Conservation (phyloP, 2,113 vertebrate genomes). For the Mormyrus iriodes region DNA sequence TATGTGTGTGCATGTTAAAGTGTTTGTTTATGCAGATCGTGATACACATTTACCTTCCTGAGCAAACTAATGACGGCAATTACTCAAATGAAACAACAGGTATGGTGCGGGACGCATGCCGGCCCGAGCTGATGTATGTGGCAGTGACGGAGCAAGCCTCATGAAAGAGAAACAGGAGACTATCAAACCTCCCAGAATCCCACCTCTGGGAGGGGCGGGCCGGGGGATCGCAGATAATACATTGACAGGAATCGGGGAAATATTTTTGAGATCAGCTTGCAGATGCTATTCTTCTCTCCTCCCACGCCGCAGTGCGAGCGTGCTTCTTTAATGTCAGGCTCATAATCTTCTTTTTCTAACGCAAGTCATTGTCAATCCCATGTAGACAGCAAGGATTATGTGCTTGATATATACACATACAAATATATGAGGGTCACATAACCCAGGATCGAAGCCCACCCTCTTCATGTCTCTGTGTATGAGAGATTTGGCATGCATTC, state of each 20-base stretch:
- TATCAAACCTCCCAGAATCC: slow-evolving; percentile 6
- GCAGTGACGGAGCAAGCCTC: neutral
- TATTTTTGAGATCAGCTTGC: neutral
- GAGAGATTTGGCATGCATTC: neutral
- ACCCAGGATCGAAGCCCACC: neutral
- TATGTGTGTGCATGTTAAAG: slow-evolving; percentile 10
- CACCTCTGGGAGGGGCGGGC: neutral
- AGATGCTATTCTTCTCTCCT: neutral
- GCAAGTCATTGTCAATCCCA: neutral
- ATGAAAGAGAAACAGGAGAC: neutral
- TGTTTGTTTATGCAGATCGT: slow-evolving; percentile 19
- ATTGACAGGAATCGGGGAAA: neutral
- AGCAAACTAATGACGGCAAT: slow-evolving; percentile 20
- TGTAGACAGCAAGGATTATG: neutral
- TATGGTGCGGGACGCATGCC: neutral
- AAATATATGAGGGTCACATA: neutral
- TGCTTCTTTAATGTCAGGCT: neutral
- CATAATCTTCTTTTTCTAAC: neutral
- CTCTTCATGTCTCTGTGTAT: neutral
- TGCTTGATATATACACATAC: neutral
- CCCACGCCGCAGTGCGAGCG: neutral
- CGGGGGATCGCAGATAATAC: neutral
- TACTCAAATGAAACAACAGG: slow-evolving; percentile 15
- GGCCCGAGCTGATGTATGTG: neutral
- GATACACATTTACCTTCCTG: slow-evolving; percentile 19